Evolutionary conservation across 2,797 vertebrate genomes (phyloP).

Genomic region (Crocidura indochinensis): DNA sequence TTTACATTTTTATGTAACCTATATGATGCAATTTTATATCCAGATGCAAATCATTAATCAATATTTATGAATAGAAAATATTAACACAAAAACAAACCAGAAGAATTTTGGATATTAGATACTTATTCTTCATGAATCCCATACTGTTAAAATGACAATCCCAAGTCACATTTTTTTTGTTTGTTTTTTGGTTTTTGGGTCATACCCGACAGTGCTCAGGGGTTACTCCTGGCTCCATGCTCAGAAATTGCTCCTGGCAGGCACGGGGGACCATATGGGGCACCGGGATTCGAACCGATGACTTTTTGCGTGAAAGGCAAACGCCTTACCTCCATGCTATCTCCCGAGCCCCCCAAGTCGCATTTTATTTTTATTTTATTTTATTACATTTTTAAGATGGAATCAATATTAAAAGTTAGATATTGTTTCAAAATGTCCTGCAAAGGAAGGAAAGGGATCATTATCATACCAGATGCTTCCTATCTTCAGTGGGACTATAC

Average conservation of each 20-base stretch:
- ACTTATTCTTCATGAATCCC: neutral
- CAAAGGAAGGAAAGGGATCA: neutral
- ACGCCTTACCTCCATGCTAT: too few relatives aligned
- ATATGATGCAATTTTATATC: slow-evolving; percentile 7
- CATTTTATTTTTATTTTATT: too few relatives aligned
- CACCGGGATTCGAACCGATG: too few relatives aligned
- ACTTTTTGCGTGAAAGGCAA: too few relatives aligned
- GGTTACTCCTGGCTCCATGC: too few relatives aligned
- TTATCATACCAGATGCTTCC: slow-evolving; percentile 4
- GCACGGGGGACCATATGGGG: too few relatives aligned
- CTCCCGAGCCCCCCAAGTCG: too few relatives aligned
- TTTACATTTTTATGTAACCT: neutral
- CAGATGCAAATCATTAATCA: slow-evolving; percentile 2
- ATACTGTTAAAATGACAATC: neutral
- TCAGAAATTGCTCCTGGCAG: too few relatives aligned
- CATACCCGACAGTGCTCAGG: too few relatives aligned
- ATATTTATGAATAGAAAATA: slow-evolving; percentile 47
- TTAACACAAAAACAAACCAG: neutral
- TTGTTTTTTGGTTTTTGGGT: too few relatives aligned
- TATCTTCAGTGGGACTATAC: neutral
- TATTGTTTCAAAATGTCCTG: too few relatives aligned
- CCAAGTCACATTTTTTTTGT: neutral
- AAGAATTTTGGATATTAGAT: neutral
- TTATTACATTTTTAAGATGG: slow-evolving; percentile 51
- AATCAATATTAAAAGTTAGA: neutral